Percentiles rank a stretch among this genome's conserved stretches.
Evolutionary conservation across 2,797 vertebrate genomes (phyloP).

Genomic region (Notolepis coatsorum): DNA sequence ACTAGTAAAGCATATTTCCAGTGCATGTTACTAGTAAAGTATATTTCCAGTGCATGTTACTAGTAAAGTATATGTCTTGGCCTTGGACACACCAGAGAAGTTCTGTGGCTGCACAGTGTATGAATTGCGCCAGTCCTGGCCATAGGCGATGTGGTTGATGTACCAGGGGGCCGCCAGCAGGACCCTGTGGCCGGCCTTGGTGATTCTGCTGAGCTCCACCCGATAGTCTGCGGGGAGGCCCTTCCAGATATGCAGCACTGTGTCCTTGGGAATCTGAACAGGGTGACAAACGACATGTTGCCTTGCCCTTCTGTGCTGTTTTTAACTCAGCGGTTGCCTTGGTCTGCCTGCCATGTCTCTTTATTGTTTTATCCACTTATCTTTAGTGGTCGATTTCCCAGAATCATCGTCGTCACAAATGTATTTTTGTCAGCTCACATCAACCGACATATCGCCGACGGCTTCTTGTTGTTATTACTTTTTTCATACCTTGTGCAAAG

Average conservation of each 20-base stretch:
- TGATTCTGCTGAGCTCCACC: constrained; percentile 81
- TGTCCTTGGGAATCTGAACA: constrained; percentile 83
- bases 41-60: neutral
- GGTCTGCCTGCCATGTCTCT: neutral
- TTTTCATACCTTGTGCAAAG: no score
- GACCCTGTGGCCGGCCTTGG: constrained; percentile 81
- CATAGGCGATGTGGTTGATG: constrained; percentile 85
- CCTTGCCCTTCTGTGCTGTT: constrained; percentile 11
- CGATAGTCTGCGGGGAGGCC: constrained; percentile 57
- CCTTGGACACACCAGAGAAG: constrained; percentile 79
- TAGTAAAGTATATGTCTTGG: constrained; percentile 5
- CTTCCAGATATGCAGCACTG: constrained; percentile 89
- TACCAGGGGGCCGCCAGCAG: constrained; percentile 90
- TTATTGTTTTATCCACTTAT: neutral
- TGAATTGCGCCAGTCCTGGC: constrained; percentile 85
- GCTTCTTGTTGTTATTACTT: no score
- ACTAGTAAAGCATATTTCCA: constrained; percentile 4
- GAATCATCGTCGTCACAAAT: no score
- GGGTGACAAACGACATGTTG: constrained; percentile 45
- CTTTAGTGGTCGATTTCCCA: constrained; percentile 10
- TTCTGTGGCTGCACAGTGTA: constrained; percentile 83
- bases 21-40: no score
- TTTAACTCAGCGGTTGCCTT: no score
- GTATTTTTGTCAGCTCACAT: no score
- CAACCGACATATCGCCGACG: no score